phyloP scores from a whole-genome alignment of 2,888 invertebrate species.

The Zygaena filipendulae region DNA sequence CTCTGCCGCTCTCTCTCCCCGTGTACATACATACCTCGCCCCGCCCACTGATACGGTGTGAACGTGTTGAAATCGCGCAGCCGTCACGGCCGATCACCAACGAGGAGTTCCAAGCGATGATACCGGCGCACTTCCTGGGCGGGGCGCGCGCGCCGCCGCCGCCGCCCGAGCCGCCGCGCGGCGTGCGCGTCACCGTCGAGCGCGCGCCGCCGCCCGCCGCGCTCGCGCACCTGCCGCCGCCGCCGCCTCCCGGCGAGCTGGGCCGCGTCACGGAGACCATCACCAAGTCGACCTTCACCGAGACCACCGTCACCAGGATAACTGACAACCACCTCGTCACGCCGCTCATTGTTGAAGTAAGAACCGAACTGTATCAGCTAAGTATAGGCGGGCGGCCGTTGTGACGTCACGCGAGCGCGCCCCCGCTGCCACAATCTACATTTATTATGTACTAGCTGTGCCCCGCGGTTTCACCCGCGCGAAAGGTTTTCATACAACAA shows the following conservation, averaged over 20 bases:
- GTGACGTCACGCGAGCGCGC: slow-evolving; percentile 8
- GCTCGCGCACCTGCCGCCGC: slow-evolving; percentile 81
- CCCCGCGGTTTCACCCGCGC: no score
- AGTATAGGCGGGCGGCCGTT: slow-evolving; percentile 2
- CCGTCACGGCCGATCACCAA: slow-evolving; percentile 88
- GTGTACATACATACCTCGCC: no score
- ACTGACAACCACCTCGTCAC: slow-evolving; percentile 91
- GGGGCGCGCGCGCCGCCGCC: slow-evolving; percentile 39
- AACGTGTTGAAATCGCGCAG: slow-evolving; percentile 68
- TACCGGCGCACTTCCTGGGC: slow-evolving; percentile 87
- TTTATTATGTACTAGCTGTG: no score
- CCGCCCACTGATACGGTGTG: slow-evolving; percentile 59
- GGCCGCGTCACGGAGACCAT: slow-evolving; percentile 94
- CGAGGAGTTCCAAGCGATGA: slow-evolving; percentile 96
- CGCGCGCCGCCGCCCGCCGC: slow-evolving; percentile 78
- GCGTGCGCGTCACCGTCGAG: slow-evolving; percentile 78
- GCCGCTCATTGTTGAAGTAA: slow-evolving; percentile 90
- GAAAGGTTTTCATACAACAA: no score
- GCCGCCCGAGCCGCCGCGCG: slow-evolving; percentile 36
- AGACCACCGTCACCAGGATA: slow-evolving; percentile 93
- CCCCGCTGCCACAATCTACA: slow-evolving; percentile 7
- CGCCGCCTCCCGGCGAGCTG: slow-evolving; percentile 84
- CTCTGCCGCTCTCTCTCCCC: no score
- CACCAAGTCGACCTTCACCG: slow-evolving; percentile 95
- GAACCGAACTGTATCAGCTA: slow-evolving; percentile 20